Evolutionary conservation across 2,888 invertebrate species (phyloP).

Genomic region (Cerastis leucographa): DNA sequence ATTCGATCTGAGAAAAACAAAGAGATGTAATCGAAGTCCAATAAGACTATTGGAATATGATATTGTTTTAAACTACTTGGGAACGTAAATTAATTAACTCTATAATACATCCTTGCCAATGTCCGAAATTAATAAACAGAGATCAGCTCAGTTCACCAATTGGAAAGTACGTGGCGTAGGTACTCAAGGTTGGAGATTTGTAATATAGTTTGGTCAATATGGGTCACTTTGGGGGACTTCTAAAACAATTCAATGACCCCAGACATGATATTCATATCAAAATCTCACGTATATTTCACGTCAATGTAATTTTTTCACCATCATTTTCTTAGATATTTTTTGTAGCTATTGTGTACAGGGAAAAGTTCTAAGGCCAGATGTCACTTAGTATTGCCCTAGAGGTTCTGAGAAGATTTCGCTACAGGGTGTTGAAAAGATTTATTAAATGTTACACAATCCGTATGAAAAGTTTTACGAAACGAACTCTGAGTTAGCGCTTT

Average conservation of each 20-base stretch:
- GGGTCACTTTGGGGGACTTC: not conserved
- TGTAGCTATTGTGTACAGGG: not conserved
- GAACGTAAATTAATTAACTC: not conserved
- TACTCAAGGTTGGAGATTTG: not conserved
- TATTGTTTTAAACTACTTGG: not conserved
- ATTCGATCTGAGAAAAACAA: not conserved
- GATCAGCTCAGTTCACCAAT: not conserved
- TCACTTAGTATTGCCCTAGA: not conserved
- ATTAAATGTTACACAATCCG: constrained; percentile 15
- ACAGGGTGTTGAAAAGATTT: constrained; percentile 24
- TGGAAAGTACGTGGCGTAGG: not conserved
- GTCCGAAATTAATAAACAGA: not conserved
- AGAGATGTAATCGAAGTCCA: not conserved
- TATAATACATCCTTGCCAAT: not conserved
- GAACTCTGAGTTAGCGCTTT: constrained; percentile 8
- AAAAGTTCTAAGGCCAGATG: constrained; percentile 1
- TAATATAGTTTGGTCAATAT: not conserved
- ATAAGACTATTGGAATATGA: no score
- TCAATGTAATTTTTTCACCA: not conserved
- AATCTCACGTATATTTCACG: not conserved
- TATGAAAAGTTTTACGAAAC: constrained; percentile 9
- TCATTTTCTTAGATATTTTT: not conserved
- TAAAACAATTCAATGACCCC: constrained; percentile 6
- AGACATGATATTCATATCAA: not conserved
- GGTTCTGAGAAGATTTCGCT: constrained; percentile 9